Conservation (phyloP, 2,888 invertebrate genomes). For the Idaea straminata region DNA sequence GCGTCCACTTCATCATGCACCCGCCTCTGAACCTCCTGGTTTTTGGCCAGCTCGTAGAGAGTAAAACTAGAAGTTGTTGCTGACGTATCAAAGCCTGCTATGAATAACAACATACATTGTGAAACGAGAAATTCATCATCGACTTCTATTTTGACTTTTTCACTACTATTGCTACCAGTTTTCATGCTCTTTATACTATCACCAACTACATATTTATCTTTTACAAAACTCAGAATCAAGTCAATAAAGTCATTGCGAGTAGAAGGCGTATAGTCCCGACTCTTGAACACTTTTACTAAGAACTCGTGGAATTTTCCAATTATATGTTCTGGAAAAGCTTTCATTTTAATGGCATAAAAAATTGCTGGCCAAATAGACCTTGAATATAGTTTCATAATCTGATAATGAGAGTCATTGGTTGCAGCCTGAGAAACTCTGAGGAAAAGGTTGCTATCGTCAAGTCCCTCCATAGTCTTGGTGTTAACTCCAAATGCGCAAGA, state of each 20-base stretch:
- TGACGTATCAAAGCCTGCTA: constrained; percentile 53
- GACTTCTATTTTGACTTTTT: constrained; percentile 40
- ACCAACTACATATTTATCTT: constrained; percentile 39
- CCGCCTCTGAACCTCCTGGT: constrained; percentile 34
- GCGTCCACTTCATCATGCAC: constrained; percentile 46
- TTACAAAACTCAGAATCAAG: constrained; percentile 41
- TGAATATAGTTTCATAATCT: constrained; percentile 33
- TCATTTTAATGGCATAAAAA: constrained; percentile 44
- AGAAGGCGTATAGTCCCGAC: constrained; percentile 36
- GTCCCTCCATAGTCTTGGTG: constrained; percentile 22
- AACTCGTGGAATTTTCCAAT: constrained; percentile 39
- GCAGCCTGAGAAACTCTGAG: constrained; percentile 34
- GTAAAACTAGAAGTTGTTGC: constrained; percentile 39
- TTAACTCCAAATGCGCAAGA: constrained; percentile 36
- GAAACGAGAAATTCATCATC: constrained; percentile 64
- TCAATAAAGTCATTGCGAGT: constrained; percentile 52
- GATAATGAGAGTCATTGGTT: constrained; percentile 31
- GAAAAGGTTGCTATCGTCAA: constrained; percentile 36
- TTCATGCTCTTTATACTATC: constrained; percentile 40
- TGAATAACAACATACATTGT: constrained; percentile 73
- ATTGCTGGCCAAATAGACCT: constrained; percentile 48
- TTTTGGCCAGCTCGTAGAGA: constrained; percentile 49
- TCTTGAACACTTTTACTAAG: constrained; percentile 37
- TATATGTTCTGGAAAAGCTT: constrained; percentile 36
- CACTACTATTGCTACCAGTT: constrained; percentile 28